phyloP scores from a whole-genome alignment of 2,888 invertebrate species.

The Tetranychus truncatus region DNA sequence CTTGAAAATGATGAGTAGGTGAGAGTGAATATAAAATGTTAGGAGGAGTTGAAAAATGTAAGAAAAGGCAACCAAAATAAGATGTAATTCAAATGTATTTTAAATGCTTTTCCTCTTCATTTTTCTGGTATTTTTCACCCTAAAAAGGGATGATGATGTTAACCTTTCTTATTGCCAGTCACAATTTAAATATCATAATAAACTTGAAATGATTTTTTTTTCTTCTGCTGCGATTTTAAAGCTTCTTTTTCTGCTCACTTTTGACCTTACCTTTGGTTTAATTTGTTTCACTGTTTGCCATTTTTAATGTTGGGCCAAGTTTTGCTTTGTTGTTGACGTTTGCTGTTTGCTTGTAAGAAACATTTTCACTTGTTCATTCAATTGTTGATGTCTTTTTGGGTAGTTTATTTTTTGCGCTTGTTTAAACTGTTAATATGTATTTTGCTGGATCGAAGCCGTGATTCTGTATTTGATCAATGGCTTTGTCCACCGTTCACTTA shows the following conservation, averaged over 20 bases:
- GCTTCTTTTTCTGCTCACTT: not conserved
- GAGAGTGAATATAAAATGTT: not conserved
- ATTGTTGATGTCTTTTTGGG: too few species aligned
- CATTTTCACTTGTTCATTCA: too few species aligned
- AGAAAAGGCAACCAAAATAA: not conserved
- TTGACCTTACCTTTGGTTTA: not conserved
- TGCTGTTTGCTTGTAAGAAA: too few species aligned
- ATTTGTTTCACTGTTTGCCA: not conserved
- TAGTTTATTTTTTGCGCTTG: too few species aligned
- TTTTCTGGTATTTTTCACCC: not conserved
- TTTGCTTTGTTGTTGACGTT: too few species aligned
- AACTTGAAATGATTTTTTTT: not conserved
- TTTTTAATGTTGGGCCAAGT: too few species aligned
- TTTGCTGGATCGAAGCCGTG: too few species aligned
- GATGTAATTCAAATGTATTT: not conserved
- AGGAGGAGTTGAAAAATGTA: not conserved
- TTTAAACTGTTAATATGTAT: too few species aligned
- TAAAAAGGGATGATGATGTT: not conserved
- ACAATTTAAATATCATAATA: not conserved
- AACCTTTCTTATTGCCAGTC: too few species aligned
- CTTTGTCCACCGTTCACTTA: too few species aligned
- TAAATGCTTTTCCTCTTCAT: not conserved
- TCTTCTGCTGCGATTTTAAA: not conserved
- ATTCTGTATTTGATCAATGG: too few species aligned
- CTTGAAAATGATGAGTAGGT: not conserved